Conservation (phyloP, 23 tunicate genomes). For the Corella eumyota region DNA sequence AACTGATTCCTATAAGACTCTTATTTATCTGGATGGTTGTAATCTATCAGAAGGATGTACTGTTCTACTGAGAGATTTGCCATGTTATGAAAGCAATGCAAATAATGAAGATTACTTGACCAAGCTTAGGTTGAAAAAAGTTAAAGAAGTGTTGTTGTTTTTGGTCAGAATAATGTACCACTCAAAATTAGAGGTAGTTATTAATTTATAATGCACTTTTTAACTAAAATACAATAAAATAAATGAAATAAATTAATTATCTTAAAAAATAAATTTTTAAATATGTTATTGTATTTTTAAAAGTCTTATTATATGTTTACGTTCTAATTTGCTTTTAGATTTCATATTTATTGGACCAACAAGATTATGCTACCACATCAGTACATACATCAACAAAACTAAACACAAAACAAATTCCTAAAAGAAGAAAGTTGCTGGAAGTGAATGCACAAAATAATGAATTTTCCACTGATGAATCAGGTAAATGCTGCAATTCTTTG, state of each 20-base stretch:
- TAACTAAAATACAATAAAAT: not conserved
- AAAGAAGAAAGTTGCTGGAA: no score
- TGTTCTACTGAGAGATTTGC: slow-evolving; percentile 29
- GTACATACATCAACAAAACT: no score
- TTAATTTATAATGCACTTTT: not conserved
- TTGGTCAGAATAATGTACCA: slow-evolving; percentile 55
- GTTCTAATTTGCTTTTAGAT: slow-evolving; percentile 23
- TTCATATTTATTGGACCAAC: slow-evolving; percentile 82
- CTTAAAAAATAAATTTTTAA: not conserved
- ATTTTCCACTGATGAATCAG: no score
- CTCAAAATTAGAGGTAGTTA: slow-evolving; percentile 46
- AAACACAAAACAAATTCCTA: no score
- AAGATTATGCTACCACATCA: slow-evolving; percentile 24
- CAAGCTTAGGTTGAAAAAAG: slow-evolving; percentile 6
- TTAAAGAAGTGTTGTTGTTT: slow-evolving; percentile 44
- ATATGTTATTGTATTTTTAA: not conserved
- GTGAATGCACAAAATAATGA: no score
- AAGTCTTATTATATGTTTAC: not conserved
- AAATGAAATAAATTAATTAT: not conserved
- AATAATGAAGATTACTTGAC: slow-evolving; percentile 5
- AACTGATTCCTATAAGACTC: slow-evolving; percentile 34
- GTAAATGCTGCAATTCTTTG: no score
- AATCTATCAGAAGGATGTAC: slow-evolving; percentile 58
- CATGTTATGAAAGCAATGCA: slow-evolving; percentile 4
- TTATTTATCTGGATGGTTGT: slow-evolving; percentile 74